Base-by-base conservation (phyloP, 2,888 invertebrate genomes). In the Orthosia gracilis region DNA sequence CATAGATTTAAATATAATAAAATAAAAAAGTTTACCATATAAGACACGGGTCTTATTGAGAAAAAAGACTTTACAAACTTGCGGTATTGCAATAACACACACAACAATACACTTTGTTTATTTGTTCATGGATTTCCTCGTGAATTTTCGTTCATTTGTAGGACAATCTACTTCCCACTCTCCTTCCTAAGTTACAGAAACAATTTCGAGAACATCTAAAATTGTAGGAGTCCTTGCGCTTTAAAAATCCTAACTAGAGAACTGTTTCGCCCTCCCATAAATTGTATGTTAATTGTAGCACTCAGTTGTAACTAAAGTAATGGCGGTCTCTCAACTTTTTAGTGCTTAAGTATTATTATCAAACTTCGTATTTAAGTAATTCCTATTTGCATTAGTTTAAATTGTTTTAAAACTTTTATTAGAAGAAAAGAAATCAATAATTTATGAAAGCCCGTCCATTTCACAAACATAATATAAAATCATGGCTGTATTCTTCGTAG, bases 231-330 rank as follows among this genome's bases (percentile, higher is more conserved):
- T 31, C 47, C 13, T n/a, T 31, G 31, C 55, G 66, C 74, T 55
- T 80, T 75, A 61, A 61, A 65, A 65, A 62, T 80, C 52, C 45
- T 52, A 50, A 23, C 45, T 21, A 50, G 26, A 31, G 21, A 80
- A 76, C 26, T 45, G 76, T 31, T 50, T 13, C 57, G 58, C 78
- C 81, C 81, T 67, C 58, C 67, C 61, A 69, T 84, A 84, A 82
- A 83, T 85, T 85, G 59, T 59, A 31, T 57, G 82, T 63, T 78
- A 84, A 82, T 72, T 82, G 71, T 67, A 72, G 59, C 66, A 74
- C 82, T 82, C 74, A 74, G 71, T 81, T 78, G 23, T 54, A 50
- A 13, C 31, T 21, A 23, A 59, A 81, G 82, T 76, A 81, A 78
- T 81, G 77, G 57, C 69, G 82, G 78, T 55, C 52, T 64, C 76